Base-by-base conservation (phyloP, 2,113 vertebrate species). In the Syrrhaptes paradoxus region DNA sequence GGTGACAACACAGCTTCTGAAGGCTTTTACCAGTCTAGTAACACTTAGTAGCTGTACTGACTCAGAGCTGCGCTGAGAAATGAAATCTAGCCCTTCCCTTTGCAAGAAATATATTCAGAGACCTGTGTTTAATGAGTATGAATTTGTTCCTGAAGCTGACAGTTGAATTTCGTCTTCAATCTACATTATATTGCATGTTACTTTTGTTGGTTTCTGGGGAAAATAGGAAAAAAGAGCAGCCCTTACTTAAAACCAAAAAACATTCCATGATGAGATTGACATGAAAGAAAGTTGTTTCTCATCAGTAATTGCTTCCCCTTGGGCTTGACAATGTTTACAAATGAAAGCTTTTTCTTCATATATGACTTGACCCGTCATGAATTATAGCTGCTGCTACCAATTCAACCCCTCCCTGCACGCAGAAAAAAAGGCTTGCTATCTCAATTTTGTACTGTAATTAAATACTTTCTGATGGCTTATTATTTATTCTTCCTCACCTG, bases 221-320 rank as follows among this genome's bases (percentile, higher is more conserved):
- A 57, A 81, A 62, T 7, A 58, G 22, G 9, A 21, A 89, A 83
- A 61, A 86, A 46, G 7, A 36, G 18, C 41, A 92, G 24, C 5
- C 5, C 20, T 82, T 58, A 86, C 72, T 86, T 63, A 89, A 93
- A 91, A 96, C 55, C 28, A 88, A 93, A 91, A 61, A 24, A 9
- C 43, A 66, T 82, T 29, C 90, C 41, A 57, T 11, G 10, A 89
- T 61, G 59, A 93, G 79, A 88, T 7, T 90, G 86, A 93, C 80
- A 82, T 0, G 3, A 79, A 92, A 72, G 24, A 15, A 93, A 94
- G 54, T 58, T 93, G 86, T 79, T 96, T 92, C 77, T 91, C 83
- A 87, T 93, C 71, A 87, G 86, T 95, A 96, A 96, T 95, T 91
- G 41, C 71, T 85, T 92, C 86, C 94, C 73, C 66, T 52, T 70